Evolutionary conservation across 2,797 vertebrate genomes (phyloP).

Genomic region (Liparis tanakae): DNA sequence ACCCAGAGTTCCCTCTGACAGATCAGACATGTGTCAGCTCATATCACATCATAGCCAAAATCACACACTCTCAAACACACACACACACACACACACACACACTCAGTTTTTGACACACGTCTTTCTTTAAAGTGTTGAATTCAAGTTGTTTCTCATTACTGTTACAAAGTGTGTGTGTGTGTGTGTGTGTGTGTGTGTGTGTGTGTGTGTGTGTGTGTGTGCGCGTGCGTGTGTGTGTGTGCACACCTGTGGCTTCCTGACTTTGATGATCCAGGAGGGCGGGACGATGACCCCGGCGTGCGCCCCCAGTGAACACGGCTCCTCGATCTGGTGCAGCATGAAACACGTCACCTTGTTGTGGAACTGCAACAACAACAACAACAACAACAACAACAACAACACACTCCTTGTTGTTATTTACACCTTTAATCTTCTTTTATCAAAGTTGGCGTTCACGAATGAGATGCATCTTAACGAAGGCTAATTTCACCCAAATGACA

Average conservation of each 20-base stretch:
- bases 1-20: constrained; percentile 39
- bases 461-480: background rate
- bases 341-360: constrained; percentile 99
- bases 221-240: constrained; percentile 34
- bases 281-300: constrained; percentile 98
- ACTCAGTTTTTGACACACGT: constrained; percentile 12
- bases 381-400: background rate
- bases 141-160: constrained; percentile 54
- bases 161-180: constrained; percentile 37
- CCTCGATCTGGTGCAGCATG: constrained; percentile 99
- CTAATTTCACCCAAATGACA: background rate
- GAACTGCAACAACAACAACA: constrained; percentile 81
- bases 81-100: background rate
- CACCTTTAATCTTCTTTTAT: background rate
- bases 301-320: constrained; percentile 96
- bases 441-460: background rate
- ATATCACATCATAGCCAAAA: constrained; percentile 47
- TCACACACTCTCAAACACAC: constrained; percentile 3
- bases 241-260: constrained; percentile 97
- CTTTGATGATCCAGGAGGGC: constrained; percentile 99
- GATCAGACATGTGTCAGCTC: constrained; percentile 58
- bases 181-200: background rate
- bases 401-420: background rate
- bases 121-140: constrained; percentile 55
- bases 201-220: constrained; percentile 20